phyloP scores from a whole-genome alignment of 2,888 invertebrate genomes.

The Dynastes hyllus region DNA sequence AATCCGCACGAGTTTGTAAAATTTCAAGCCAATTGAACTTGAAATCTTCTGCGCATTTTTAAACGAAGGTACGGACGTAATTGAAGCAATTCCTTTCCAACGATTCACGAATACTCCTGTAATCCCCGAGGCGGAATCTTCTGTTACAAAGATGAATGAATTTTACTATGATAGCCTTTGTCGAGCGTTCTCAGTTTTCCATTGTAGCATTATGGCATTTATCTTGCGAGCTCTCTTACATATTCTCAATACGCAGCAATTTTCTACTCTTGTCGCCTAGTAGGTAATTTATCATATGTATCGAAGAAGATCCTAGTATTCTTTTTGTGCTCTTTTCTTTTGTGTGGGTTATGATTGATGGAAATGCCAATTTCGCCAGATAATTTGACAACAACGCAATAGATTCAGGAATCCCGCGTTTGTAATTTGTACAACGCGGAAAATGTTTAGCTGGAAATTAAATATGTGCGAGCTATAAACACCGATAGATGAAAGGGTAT shows the following conservation, averaged over 20 bases:
- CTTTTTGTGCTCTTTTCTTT: not conserved
- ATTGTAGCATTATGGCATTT: conserved; percentile 1
- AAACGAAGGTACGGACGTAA: not conserved
- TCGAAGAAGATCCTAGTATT: not conserved
- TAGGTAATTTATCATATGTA: conserved; percentile 1
- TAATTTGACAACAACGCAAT: not conserved
- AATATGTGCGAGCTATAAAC: too few relatives aligned
- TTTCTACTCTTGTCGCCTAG: not conserved
- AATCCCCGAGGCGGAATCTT: not conserved
- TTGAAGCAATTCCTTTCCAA: not conserved
- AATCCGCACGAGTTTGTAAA: not conserved
- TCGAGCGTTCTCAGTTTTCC: not conserved
- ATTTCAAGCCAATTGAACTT: not conserved
- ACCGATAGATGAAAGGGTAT: too few relatives aligned
- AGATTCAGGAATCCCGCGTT: not conserved
- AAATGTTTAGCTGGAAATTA: too few relatives aligned
- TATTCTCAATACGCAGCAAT: not conserved
- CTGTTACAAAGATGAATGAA: conserved; percentile 17
- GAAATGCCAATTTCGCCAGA: not conserved
- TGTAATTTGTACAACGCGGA: too few relatives aligned
- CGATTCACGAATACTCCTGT: not conserved
- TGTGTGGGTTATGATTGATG: not conserved
- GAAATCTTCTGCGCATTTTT: not conserved
- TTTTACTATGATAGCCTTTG: conserved; percentile 8
- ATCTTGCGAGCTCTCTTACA: not conserved